Conservation (phyloP, 53 echinoderm and acorn worm genomes). For the Holothuria leucospilota region DNA sequence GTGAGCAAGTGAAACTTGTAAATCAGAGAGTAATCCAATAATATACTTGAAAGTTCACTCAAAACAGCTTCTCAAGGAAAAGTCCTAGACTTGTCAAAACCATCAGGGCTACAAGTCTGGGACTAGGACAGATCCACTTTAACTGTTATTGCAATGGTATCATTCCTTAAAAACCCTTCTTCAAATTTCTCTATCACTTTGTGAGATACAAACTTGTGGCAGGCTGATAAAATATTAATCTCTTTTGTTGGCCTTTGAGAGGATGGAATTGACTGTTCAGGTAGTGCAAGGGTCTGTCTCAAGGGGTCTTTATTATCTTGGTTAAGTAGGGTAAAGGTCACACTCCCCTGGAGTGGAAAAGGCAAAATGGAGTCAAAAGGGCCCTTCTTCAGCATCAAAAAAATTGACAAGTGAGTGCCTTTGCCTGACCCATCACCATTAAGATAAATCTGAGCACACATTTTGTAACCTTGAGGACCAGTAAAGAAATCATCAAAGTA, state of each 20-base stretch:
- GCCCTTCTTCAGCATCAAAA: slow-evolving; percentile 34
- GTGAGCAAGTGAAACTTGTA: too few relatives aligned
- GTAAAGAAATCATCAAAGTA: slow-evolving; percentile 29
- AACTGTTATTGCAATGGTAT: slow-evolving; percentile 18
- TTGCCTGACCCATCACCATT: slow-evolving; percentile 52
- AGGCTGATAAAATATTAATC: slow-evolving; percentile 81
- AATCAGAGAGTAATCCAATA: too few relatives aligned
- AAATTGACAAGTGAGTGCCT: slow-evolving; percentile 48
- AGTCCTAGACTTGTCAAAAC: too few relatives aligned
- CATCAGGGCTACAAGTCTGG: too few relatives aligned
- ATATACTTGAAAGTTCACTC: too few relatives aligned
- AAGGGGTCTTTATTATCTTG: slow-evolving; percentile 51
- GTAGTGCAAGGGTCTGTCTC: slow-evolving; percentile 62
- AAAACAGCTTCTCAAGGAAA: too few relatives aligned
- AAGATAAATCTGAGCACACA: slow-evolving; percentile 43
- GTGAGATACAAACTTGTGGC: slow-evolving; percentile 67
- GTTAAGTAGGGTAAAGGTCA: slow-evolving; percentile 43
- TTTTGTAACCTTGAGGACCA: slow-evolving; percentile 22
- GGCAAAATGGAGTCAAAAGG: slow-evolving; percentile 2
- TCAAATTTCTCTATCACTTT: slow-evolving; percentile 38
- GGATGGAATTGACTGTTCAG: slow-evolving; percentile 58
- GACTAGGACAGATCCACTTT: neutral
- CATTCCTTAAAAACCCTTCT: slow-evolving; percentile 14
- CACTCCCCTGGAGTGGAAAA: slow-evolving; percentile 21
- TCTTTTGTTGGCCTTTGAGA: slow-evolving; percentile 67